Evolutionary conservation across 2,113 vertebrate species (phyloP).

Genomic region (Plectropomus leopardus): DNA sequence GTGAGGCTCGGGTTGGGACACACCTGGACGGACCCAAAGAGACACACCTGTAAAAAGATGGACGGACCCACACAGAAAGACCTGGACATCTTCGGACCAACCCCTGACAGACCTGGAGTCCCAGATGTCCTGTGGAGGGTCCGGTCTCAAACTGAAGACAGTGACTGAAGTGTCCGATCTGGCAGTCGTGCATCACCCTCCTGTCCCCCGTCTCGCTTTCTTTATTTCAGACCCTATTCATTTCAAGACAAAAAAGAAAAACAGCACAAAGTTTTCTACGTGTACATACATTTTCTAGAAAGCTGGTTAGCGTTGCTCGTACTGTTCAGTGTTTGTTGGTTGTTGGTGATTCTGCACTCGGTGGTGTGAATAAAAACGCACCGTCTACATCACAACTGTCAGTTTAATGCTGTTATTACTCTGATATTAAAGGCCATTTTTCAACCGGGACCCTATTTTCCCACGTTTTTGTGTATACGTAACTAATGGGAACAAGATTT

Average conservation of each 20-base stretch:
- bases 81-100: background rate
- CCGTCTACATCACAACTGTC: background rate
- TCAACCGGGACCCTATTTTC: no score
- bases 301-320: constrained; percentile 34
- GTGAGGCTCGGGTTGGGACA: background rate
- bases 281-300: constrained; percentile 73
- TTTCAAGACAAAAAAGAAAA: constrained; percentile 2
- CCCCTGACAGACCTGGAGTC: background rate
- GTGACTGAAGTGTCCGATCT: background rate
- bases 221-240: background rate
- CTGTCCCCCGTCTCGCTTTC: rapidly evolving
- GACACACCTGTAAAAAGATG: background rate
- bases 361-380: constrained; percentile 64
- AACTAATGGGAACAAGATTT: no score
- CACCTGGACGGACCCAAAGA: background rate
- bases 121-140: background rate
- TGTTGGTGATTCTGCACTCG: constrained; percentile 55
- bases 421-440: no score
- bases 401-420: background rate
- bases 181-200: no score
- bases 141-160: background rate
- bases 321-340: constrained; percentile 46
- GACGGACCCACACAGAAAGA: background rate
- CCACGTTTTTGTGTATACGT: no score
- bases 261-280: constrained; percentile 76